Percentiles rank a stretch among this genome's conserved stretches.
Evolutionary conservation across 1,140 invertebrate species (phyloP).

Genomic region (Globodera rostochiensis): DNA sequence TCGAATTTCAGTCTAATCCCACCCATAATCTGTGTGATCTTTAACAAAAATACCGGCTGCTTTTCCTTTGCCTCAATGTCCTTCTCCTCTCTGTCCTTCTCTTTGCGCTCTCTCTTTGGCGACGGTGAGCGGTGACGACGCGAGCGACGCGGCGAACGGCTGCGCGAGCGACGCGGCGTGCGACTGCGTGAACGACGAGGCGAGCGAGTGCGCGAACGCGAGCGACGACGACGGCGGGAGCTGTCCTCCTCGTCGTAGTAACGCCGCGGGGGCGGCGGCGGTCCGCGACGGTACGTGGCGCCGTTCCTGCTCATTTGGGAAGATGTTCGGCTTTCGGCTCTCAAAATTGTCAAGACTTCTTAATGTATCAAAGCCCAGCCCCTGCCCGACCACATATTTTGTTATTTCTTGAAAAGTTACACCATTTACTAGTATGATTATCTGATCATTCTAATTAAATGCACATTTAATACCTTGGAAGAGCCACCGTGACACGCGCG

Average conservation of each 20-base stretch:
- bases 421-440: not conserved
- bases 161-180: conserved; percentile 12
- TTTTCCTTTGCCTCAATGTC: not conserved
- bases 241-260: conserved; percentile 24
- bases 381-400: no score
- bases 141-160: conserved; percentile 11
- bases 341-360: not conserved
- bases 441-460: not conserved
- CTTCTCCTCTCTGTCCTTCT: not conserved
- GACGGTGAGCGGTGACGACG: conserved; percentile 22
- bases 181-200: conserved; percentile 18
- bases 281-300: conserved; percentile 5
- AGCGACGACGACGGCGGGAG: conserved; percentile 12
- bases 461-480: conserved; percentile 30
- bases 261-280: conserved; percentile 29
- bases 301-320: conserved; percentile 19
- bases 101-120: not conserved
- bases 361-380: no score
- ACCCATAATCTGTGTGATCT: no score
- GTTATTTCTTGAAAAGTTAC: no score
- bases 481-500: conserved; percentile 38
- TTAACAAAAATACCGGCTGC: not conserved
- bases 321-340: conserved; percentile 4
- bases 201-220: conserved; percentile 28
- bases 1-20: no score